Conservation (phyloP, 2,113 vertebrate species). For the Ageneiosus marmoratus region DNA sequence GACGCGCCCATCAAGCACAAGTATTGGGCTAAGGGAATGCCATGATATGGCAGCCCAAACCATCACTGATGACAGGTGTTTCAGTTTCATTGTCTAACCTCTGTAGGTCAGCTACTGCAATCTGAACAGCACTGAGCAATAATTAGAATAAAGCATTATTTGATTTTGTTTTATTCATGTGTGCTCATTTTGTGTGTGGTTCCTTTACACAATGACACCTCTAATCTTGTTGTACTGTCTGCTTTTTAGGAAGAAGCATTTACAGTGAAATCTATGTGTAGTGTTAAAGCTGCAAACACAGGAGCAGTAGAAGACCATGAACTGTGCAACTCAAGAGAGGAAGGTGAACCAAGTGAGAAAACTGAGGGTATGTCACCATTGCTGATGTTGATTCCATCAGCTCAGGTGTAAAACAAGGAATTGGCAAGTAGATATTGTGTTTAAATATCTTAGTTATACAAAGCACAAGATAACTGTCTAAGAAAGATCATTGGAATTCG, state of each 20-base stretch:
- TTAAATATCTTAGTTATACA: neutral
- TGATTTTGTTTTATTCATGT: neutral
- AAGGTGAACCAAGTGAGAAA: constrained; percentile 48
- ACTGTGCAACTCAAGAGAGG: constrained; percentile 51
- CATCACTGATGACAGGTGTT: too few relatives aligned
- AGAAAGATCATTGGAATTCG: neutral
- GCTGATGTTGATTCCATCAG: constrained; percentile 34
- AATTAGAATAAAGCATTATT: neutral
- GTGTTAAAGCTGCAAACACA: constrained; percentile 12
- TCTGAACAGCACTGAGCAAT: neutral
- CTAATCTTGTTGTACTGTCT: neutral
- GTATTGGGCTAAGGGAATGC: too few relatives aligned
- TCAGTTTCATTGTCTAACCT: too few relatives aligned
- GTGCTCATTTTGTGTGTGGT: neutral
- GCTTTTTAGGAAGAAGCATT: neutral
- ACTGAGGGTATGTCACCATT: constrained; percentile 7
- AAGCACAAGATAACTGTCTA: neutral
- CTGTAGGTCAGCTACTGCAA: neutral
- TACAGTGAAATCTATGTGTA: neutral
- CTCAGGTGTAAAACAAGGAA: neutral
- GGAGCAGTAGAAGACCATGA: constrained; percentile 26
- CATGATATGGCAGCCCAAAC: too few relatives aligned
- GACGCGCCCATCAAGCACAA: too few relatives aligned
- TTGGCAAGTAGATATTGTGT: neutral
- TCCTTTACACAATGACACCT: constrained; percentile 1